A percentile compares a stretch with the other conserved stretches of the same genome.
Evolutionary conservation across 2,113 vertebrate species (phyloP).

Genomic region (Xiphophorus maculatus): DNA sequence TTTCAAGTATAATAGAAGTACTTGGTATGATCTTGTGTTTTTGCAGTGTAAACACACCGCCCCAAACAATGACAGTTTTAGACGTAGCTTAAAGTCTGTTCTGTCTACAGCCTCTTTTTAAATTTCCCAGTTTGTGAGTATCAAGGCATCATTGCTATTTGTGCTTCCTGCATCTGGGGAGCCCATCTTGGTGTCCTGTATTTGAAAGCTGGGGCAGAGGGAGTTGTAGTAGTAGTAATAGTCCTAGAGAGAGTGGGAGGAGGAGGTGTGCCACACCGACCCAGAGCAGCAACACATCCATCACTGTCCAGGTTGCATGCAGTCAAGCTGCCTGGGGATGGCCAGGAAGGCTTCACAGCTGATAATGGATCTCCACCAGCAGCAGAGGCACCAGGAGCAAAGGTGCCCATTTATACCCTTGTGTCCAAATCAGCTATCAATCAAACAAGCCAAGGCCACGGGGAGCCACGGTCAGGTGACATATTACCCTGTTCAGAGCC

Average conservation of each 20-base stretch:
- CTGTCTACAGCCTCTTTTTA: background rate
- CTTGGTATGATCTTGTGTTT: no score
- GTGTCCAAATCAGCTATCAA: conserved; percentile 72
- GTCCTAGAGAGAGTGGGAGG: conserved; percentile 22
- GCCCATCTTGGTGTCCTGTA: conserved; percentile 11
- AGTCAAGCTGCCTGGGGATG: conserved; percentile 45
- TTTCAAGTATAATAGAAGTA: no score
- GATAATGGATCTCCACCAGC: conserved; percentile 63
- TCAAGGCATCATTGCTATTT: conserved; percentile 5
- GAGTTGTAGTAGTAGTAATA: conserved; percentile 32
- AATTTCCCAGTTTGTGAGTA: background rate
- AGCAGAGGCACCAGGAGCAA: conserved; percentile 49
- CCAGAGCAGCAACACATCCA: conserved; percentile 59
- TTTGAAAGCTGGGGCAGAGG: conserved; percentile 23
- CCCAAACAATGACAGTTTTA: no score
- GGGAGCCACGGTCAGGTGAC: conserved; percentile 60
- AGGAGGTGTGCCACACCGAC: conserved; percentile 55
- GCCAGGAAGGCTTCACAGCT: conserved; percentile 51
- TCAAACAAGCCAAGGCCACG: conserved; percentile 66
- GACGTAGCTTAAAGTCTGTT: background rate
- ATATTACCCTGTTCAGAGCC: conserved; percentile 52
- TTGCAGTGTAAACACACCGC: no score
- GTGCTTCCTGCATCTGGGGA: conserved; percentile 21
- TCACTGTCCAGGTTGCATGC: conserved; percentile 64
- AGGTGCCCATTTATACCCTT: conserved; percentile 68